Evolutionary conservation across 2,797 vertebrate species (phyloP), one percentile per base, ranked within the genome.

Genomic region (Alexandromys oeconomus): DNA sequence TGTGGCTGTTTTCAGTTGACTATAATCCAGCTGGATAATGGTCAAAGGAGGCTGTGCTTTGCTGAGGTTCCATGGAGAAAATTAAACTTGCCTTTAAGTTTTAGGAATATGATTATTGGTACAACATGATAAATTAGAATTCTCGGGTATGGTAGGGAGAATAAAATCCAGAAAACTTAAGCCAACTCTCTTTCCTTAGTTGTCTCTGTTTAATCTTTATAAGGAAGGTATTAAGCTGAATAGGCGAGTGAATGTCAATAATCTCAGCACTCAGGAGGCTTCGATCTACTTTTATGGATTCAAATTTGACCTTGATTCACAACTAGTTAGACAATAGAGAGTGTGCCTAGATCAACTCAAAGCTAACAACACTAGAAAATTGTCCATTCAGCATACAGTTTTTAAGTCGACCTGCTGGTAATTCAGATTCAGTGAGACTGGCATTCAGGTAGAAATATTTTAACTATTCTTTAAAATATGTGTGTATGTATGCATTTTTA

Each of bases 291-390:
- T n/a, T 84, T 67, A 82, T 23, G 57, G 34, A 17, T 95, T 95
- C 76, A 73, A 48, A 73, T 77, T 76, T 93, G 85, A 94, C 27
- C 29, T 73, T 89, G 46, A 94, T 6, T 25, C 27, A 23, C 57
- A 40, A 40, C 48, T 37, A 40, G 57, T 57, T 89, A 91, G 19
- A 92, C 80, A 79, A 59, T 54, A 51, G 25, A 81, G 37, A 40
- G 1, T 69, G 13, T 48, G 31, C 91, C 57, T 5, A 51, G 73
- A 89, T 46, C 80, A 37, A 81, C 85, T 34, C 23, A 96, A 82
- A 88, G 11, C 54, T 92, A 76, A 78, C 73, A 91, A 54, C 31
- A 80, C 43, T 76, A 61, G 63, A 82, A 86, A 91, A 87, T 43
- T 37, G 46, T 63, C 29, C 46, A 31, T 78, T n/a, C 92, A 51